Evolutionary conservation across 1,140 invertebrate species (phyloP), one percentile per base, ranked within the genome.

Genomic region (Bicyclus anynana): DNA sequence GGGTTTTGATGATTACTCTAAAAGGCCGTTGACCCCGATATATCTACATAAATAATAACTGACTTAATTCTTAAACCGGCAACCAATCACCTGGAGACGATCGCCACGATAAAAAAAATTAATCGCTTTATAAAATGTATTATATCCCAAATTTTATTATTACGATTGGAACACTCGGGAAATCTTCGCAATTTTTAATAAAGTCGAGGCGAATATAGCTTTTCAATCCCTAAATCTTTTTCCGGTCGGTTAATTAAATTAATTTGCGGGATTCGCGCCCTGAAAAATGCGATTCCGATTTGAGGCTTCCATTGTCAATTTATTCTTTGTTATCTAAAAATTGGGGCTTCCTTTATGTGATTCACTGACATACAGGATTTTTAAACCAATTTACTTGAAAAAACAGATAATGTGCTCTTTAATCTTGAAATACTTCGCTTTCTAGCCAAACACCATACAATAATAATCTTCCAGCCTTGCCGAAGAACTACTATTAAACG

Each of bases 181-280:
- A 47, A 47, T 47, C 44, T 47, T 47, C 44, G 44, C 44, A 26
- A 47, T 47, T 47, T 47, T 47, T 47, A 47, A 47, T 47, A 47
- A 47, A 47, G 44, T 16, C 44, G 13, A 26, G 9, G 20, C 2
- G 23, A 47, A 14, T 14, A 26, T 26, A 27, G 20, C 44, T 20
- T 47, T 47, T 47, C n/a, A 47, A 26, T 26, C 21, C 44, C 44
- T 13, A 47, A 47, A 47, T 47, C 44, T 47, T 47, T 47, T 47
- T 47, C 44, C 44, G 20, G 44, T 26, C 44, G n/a, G 21, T 26
- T 47, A 47, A 47, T 47, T 47, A 47, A 47, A 47, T 47, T 47
- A 47, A 47, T 47, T 47, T 27, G 20, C 26, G 23, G 44, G 27
- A 27, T 20, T 46, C 20, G 44, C 44, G 44, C 44, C 20, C 23